Conservation (phyloP, 2,113 vertebrate genomes). For the Galbula dea region DNA sequence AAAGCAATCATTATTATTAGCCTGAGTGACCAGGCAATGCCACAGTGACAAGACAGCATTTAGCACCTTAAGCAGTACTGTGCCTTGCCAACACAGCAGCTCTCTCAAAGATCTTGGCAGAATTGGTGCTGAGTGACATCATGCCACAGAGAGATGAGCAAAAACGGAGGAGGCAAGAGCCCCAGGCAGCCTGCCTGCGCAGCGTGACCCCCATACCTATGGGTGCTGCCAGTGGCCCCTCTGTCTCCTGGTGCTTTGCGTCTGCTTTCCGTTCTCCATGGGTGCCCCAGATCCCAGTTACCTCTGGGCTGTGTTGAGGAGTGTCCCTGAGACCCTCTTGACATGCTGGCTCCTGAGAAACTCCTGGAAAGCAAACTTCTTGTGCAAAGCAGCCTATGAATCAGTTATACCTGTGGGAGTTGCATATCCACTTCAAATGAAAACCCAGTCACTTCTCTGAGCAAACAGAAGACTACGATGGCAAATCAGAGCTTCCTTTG, state of each 20-base stretch:
- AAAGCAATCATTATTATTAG: neutral
- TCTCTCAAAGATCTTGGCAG: too few relatives aligned
- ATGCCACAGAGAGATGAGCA: neutral
- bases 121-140: neutral
- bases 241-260: neutral
- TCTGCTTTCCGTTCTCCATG: fast-evolving
- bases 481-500: neutral
- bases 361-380: neutral
- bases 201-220: fast-evolving
- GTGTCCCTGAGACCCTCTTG: fast-evolving
- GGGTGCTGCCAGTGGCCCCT: fast-evolving
- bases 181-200: neutral
- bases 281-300: neutral
- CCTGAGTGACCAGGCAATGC: neutral
- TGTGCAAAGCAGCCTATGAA: neutral
- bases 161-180: neutral
- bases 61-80: neutral
- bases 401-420: too few relatives aligned
- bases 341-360: fast-evolving
- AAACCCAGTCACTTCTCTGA: neutral
- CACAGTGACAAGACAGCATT: neutral
- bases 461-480: neutral
- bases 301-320: neutral
- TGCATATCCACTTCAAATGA: neutral
- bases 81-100: neutral